Evolutionary conservation across 30 jellyfish, hydroid and myxozoan genomes (phyloP).

Genomic region (Aurelia coerulea): DNA sequence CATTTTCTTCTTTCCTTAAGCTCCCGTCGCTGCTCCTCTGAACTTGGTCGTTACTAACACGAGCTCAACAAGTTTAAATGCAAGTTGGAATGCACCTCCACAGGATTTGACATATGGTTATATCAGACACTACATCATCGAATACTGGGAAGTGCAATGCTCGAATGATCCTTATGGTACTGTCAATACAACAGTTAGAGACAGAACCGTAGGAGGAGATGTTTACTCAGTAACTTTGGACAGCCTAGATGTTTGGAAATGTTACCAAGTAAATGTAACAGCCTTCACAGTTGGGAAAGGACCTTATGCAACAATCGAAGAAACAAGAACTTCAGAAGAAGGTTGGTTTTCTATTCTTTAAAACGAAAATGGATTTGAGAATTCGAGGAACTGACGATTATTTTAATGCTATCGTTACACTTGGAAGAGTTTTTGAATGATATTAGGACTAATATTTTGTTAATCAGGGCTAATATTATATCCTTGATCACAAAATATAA

Average conservation of each 20-base stretch:
- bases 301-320: neutral
- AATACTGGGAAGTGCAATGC: neutral
- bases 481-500: too few species aligned
- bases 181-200: neutral
- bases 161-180: neutral
- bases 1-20: neutral
- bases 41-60: neutral
- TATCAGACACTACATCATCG: neutral
- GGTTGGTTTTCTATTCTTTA: too few species aligned
- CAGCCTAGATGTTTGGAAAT: neutral
- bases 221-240: neutral
- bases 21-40: neutral
- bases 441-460: too few species aligned
- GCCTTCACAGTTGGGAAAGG: neutral
- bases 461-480: too few species aligned
- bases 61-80: slow-evolving; percentile 9
- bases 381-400: too few species aligned
- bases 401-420: too few species aligned
- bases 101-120: neutral
- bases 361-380: too few species aligned
- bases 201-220: neutral
- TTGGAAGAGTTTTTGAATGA: too few species aligned
- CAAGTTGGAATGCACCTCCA: slow-evolving; percentile 3
- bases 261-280: slow-evolving; percentile 1
- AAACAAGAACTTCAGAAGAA: too few species aligned